phyloP scores from a whole-genome alignment of 2,888 invertebrate genomes.

The Chloromyia formosa region DNA sequence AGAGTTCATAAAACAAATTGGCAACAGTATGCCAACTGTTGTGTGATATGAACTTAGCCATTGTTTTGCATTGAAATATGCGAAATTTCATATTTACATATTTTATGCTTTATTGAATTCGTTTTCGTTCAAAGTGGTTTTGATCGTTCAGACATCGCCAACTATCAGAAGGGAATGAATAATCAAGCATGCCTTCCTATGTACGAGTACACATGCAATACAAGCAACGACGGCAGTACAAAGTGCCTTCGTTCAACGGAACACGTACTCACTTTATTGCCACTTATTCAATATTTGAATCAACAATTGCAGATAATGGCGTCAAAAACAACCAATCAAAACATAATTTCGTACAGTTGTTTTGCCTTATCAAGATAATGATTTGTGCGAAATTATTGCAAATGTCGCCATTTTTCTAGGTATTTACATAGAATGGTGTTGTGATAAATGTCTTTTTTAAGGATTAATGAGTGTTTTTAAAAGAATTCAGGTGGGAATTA shows the following conservation, averaged over 20 bases:
- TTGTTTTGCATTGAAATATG: slow-evolving; percentile 22
- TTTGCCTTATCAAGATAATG: slow-evolving; percentile 11
- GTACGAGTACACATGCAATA: background rate
- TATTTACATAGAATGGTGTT: too few species aligned
- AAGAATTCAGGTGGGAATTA: too few species aligned
- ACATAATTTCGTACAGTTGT: slow-evolving; percentile 10
- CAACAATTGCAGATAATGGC: slow-evolving; percentile 1
- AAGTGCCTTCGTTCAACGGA: too few species aligned
- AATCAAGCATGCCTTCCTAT: background rate
- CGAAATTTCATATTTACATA: slow-evolving; percentile 26
- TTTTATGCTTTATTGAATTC: slow-evolving; percentile 32
- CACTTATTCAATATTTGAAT: slow-evolving; percentile 23
- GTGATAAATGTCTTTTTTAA: too few species aligned
- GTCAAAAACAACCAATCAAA: slow-evolving; percentile 29
- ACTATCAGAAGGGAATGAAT: too few species aligned
- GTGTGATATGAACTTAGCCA: too few species aligned
- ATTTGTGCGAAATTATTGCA: background rate
- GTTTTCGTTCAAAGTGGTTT: background rate
- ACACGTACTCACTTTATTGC: slow-evolving; percentile 32
- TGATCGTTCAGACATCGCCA: background rate
- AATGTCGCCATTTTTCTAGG: too few species aligned
- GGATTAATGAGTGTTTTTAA: too few species aligned
- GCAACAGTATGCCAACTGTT: too few species aligned
- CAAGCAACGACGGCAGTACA: too few species aligned
- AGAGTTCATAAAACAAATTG: too few species aligned